Percentiles rank a stretch among this genome's conserved stretches.
Evolutionary conservation across 1,140 invertebrate genomes (phyloP).

Genomic region (Drosophila grimshawi): DNA sequence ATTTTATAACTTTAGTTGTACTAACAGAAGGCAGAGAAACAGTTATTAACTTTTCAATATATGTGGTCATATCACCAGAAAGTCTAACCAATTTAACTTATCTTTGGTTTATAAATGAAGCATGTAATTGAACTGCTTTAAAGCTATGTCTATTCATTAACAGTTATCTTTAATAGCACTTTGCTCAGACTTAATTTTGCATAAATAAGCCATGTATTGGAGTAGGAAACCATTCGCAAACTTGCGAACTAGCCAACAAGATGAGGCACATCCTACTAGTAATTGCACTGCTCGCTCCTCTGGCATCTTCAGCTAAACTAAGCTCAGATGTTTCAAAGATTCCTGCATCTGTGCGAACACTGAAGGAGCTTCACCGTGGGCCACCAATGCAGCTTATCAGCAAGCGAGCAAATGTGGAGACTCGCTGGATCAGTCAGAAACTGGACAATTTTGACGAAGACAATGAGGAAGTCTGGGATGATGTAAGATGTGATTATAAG

Average conservation of each 20-base stretch:
- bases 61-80: neutral
- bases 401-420: conserved; percentile 45
- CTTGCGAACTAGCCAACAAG: conserved; percentile 46
- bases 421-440: conserved; percentile 65
- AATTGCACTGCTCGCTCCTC: conserved; percentile 40
- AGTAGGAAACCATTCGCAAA: conserved; percentile 61
- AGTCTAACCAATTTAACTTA: conserved; percentile 35
- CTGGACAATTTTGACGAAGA: conserved; percentile 90
- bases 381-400: conserved; percentile 41
- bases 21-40: too few species aligned
- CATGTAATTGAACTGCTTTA: conserved; percentile 24
- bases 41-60: too few species aligned
- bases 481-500: conserved; percentile 77
- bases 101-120: conserved; percentile 34
- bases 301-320: conserved; percentile 31
- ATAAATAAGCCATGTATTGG: conserved; percentile 57
- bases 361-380: conserved; percentile 50
- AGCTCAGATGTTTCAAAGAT: neutral
- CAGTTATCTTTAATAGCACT: conserved; percentile 17
- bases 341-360: conserved; percentile 44
- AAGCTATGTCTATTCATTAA: conserved; percentile 50
- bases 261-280: conserved; percentile 51
- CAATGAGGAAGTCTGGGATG: conserved; percentile 87
- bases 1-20: too few species aligned
- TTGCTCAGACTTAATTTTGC: conserved; percentile 37